A percentile compares a stretch with the other conserved stretches of the same genome.
Evolutionary conservation across 2,888 invertebrate genomes (phyloP).

Genomic region (Xestoiulus laeticollis): DNA sequence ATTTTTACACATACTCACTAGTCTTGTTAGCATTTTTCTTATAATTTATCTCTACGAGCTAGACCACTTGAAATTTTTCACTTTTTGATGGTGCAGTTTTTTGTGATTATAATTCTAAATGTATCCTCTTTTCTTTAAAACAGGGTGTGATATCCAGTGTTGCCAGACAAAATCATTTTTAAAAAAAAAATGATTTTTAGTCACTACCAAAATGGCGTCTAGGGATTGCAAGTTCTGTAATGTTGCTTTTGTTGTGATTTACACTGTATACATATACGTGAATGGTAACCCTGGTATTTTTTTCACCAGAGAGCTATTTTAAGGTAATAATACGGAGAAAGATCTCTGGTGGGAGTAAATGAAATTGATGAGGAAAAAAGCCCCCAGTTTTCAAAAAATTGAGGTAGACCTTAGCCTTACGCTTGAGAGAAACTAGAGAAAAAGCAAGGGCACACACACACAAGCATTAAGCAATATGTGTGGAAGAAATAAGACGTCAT

Average conservation of each 20-base stretch:
- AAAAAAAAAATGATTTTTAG: too few species aligned
- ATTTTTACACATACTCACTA: too few species aligned
- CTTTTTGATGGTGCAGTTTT: too few species aligned
- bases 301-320: neutral
- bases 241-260: neutral
- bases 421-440: neutral
- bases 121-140: too few species aligned
- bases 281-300: neutral
- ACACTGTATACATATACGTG: neutral
- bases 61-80: too few species aligned
- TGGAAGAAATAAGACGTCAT: neutral
- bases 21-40: too few species aligned
- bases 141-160: too few species aligned
- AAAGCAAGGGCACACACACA: neutral
- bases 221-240: neutral
- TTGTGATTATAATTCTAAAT: too few species aligned
- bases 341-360: constrained; percentile 17
- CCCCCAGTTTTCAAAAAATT: neutral
- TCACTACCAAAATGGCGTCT: neutral
- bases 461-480: constrained; percentile 8
- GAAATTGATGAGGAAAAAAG: constrained; percentile 35
- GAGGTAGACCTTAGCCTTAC: constrained; percentile 21
- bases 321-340: neutral
- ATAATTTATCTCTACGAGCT: too few species aligned
- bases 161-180: too few species aligned